phyloP scores from a whole-genome alignment of 1,140 invertebrate species.

The Colletes latitarsis region DNA sequence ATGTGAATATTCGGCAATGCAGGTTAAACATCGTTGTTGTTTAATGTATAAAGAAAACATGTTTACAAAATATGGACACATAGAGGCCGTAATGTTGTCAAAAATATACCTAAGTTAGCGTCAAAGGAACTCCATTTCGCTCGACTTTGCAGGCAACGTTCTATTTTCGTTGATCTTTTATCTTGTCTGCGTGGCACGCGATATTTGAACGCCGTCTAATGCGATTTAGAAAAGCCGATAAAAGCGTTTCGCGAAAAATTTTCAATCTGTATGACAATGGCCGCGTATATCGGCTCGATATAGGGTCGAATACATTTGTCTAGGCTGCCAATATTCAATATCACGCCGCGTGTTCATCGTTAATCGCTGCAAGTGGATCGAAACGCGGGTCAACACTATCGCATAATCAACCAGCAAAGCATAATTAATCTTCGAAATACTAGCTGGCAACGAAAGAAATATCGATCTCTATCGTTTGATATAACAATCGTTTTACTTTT shows the following conservation, averaged over 20 bases:
- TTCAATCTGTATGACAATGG: constrained; percentile 29
- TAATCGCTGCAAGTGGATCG: not conserved
- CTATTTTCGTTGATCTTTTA: not conserved
- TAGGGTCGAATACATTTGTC: constrained; percentile 3
- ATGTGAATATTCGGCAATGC: not conserved
- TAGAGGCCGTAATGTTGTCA: not conserved
- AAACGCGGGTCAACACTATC: not conserved
- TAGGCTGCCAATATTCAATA: not conserved
- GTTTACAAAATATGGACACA: not conserved
- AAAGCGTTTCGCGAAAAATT: constrained; percentile 27
- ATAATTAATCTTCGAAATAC: not conserved
- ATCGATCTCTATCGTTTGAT: no score
- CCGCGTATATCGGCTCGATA: not conserved
- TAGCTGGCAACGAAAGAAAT: no score
- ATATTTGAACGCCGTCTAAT: not conserved
- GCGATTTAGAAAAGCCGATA: constrained; percentile 20
- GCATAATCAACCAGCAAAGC: constrained; percentile 8
- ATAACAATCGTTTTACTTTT: no score
- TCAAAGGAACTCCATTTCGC: not conserved
- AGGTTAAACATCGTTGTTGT: not conserved
- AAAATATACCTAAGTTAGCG: not conserved
- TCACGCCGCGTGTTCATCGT: not conserved
- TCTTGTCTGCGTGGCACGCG: not conserved
- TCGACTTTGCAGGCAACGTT: not conserved
- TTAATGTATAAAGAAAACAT: not conserved